phyloP scores from a whole-genome alignment of 92 coral and sea anemone species.

The Parazoanthus swiftii region DNA sequence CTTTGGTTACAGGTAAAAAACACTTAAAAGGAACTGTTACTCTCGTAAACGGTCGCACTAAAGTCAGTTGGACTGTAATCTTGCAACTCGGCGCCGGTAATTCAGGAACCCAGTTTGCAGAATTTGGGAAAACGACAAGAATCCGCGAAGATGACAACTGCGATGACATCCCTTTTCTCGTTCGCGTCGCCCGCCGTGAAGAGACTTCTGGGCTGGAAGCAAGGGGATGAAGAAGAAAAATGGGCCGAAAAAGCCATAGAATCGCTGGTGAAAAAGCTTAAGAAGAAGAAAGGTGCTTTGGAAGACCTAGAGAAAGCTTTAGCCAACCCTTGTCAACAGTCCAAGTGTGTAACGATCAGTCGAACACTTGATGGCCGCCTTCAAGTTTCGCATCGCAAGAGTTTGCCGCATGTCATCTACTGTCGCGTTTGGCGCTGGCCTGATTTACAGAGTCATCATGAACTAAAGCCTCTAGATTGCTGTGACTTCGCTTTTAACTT shows the following conservation, averaged over 20 bases:
- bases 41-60: conserved; percentile 16
- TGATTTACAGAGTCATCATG: conserved; percentile 40
- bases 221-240: conserved; percentile 36
- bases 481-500: conserved; percentile 39
- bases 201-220: conserved; percentile 35
- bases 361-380: conserved; percentile 41
- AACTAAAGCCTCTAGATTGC: conserved; percentile 35
- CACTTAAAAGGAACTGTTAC: conserved; percentile 34
- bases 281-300: conserved; percentile 40
- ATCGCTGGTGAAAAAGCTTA: conserved; percentile 38
- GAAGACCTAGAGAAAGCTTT: conserved; percentile 41
- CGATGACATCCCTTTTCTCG: conserved; percentile 36
- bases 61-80: conserved; percentile 31
- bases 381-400: conserved; percentile 43
- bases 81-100: conserved; percentile 21
- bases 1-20: conserved; percentile 28
- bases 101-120: not conserved
- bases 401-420: conserved; percentile 40
- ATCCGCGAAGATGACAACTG: conserved; percentile 15
- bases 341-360: conserved; percentile 27
- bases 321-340: conserved; percentile 21
- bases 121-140: not conserved
- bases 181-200: conserved; percentile 42
- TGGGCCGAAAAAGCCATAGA: conserved; percentile 37
- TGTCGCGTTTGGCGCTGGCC: conserved; percentile 46